Percentiles rank a stretch among this genome's conserved stretches.
These are phyloP conservation scores for Branchinecta lynchi DNA, from an alignment of 1,140 invertebrate genomes.

Conservation along the genomic window DNA sequence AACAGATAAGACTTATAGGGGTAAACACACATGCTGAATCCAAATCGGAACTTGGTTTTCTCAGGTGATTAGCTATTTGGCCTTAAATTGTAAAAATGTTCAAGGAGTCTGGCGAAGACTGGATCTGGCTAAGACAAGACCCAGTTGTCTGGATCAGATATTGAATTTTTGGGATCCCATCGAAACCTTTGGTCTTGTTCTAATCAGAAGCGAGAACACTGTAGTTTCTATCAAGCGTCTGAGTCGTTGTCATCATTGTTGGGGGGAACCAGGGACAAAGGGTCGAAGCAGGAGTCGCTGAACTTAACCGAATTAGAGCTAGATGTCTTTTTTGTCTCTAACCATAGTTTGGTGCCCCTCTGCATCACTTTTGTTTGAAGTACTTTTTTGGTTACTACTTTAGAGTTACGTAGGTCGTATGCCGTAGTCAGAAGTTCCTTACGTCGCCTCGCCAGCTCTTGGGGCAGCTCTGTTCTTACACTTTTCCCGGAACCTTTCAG, in stretches of 20 bases:
- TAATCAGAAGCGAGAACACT: conserved; percentile 9
- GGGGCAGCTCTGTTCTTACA: not conserved
- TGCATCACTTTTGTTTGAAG: not conserved
- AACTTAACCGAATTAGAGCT: conserved; percentile 6
- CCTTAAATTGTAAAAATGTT: too few species aligned
- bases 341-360: not conserved
- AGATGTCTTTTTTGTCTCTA: conserved; percentile 1
- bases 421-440: not conserved
- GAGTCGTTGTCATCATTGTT: too few species aligned
- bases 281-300: not conserved
- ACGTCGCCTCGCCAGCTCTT: not conserved
- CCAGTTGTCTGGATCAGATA: too few species aligned
- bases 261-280: not conserved
- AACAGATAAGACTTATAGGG: too few species aligned
- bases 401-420: not conserved
- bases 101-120: too few species aligned
- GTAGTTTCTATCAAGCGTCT: too few species aligned
- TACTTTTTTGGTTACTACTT: not conserved
- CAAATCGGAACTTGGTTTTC: too few species aligned
- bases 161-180: too few species aligned
- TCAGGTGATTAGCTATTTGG: too few species aligned
- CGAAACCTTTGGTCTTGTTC: too few species aligned
- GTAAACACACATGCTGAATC: too few species aligned
- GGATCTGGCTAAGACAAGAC: too few species aligned
- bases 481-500: conserved; percentile 4